Percentiles rank a stretch among this genome's conserved stretches.
Conservation (phyloP, 2,888 invertebrate genomes). For the Platypus cylindrus region DNA sequence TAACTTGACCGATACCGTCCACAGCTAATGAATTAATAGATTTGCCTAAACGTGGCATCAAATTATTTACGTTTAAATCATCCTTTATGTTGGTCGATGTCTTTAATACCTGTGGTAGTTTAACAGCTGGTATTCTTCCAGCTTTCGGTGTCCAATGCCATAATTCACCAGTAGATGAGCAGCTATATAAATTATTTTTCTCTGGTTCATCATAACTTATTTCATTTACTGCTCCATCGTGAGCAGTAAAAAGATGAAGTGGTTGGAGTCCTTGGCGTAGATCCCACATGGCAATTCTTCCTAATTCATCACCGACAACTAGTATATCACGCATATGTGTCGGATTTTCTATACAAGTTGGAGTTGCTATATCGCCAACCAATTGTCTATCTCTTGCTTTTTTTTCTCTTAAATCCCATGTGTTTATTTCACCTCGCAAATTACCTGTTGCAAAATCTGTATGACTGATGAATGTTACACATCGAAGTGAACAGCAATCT, state of each 20-base stretch:
- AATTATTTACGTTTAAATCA: constrained; percentile 55
- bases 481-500: constrained; percentile 70
- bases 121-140: constrained; percentile 11
- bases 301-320: constrained; percentile 18
- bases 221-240: constrained; percentile 65
- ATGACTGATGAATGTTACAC: constrained; percentile 60
- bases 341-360: constrained; percentile 69
- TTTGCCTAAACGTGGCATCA: constrained; percentile 63
- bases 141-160: constrained; percentile 78
- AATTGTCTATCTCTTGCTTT: constrained; percentile 60
- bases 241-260: constrained; percentile 68
- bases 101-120: constrained; percentile 44
- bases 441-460: constrained; percentile 73
- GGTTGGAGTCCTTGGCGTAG: constrained; percentile 72
- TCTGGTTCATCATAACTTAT: constrained; percentile 76
- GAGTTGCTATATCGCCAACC: constrained; percentile 59
- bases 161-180: constrained; percentile 69
- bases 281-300: constrained; percentile 82
- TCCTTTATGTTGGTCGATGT: constrained; percentile 55
- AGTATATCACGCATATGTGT: constrained; percentile 42
- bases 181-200: constrained; percentile 72
- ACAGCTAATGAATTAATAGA: constrained; percentile 75
- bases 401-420: constrained; percentile 68
- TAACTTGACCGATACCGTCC: constrained; percentile 53
- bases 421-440: constrained; percentile 77